Evolutionary conservation across 2,888 invertebrate genomes (phyloP).

Genomic region (Selenia dentaria): DNA sequence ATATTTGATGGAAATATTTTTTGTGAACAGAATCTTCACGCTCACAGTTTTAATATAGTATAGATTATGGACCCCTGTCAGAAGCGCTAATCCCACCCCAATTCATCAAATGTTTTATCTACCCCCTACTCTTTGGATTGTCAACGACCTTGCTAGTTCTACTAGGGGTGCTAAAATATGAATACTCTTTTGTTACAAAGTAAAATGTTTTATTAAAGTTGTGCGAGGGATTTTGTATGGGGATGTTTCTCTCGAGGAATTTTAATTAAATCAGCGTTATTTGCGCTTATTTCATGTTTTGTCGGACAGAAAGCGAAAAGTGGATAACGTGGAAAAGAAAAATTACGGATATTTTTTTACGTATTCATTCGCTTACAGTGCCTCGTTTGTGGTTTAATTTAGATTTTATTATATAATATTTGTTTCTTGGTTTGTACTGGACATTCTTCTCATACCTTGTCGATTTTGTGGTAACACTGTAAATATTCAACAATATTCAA

Average conservation of each 20-base stretch:
- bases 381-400: no score
- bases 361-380: no score
- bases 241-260: conserved; percentile 8
- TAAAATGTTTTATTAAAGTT: conserved; percentile 9
- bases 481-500: no score
- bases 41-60: background rate
- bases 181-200: conserved; percentile 3
- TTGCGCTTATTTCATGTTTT: background rate
- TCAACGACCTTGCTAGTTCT: conserved; percentile 15
- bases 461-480: no score
- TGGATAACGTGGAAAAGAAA: no score
- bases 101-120: conserved; percentile 14
- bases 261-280: conserved; percentile 13
- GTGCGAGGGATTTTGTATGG: no score
- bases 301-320: background rate
- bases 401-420: no score
- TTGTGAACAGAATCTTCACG: no score
- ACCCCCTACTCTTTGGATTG: conserved; percentile 6
- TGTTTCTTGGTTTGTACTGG: no score
- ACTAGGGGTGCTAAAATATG: conserved; percentile 1
- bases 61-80: background rate
- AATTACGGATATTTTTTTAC: no score
- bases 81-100: conserved; percentile 9
- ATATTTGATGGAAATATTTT: no score
- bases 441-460: no score